Base-by-base conservation (phyloP, 2,797 vertebrate species). In the Coregonus ussuriensis region DNA sequence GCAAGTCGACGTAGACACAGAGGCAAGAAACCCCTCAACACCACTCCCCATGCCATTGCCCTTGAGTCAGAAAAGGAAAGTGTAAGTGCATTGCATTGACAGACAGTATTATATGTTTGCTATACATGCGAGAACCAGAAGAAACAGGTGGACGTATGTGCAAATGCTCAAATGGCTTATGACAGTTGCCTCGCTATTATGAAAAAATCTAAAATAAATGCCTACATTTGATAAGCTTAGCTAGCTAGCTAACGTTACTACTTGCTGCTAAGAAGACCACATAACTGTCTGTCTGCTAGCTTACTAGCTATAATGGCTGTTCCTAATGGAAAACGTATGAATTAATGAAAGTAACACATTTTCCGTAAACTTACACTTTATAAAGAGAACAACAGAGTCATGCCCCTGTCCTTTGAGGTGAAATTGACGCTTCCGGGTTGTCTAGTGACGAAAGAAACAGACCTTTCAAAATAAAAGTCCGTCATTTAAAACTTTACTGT, bases 381-480 rank as follows among this genome's bases (percentile, higher is more conserved):
- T 65, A 25, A 47, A 6, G 5, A 63, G n/a, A 63, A 2, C 54
- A 56, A 56, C 54, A 59, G 31, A 11, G 1, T 47, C 51, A 15
- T 51, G 33, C 18, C 3, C 0, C 72, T 77, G 81, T 74, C 83
- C 85, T 83, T 87, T n/a, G 25, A 37, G 31, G 76, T 78, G 51
- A 72, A 70, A 4, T 59, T 0, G 1, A 29, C 14, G 83, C 84
- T 92, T 93, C 91, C 91, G n/a, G 87, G 75, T 88, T 80, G 3
- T 0, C 0, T 0, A 0, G 0, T 83, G 74, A 85, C 85, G 86
- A 85, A 31, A 75, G 0, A 66, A 0, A 0, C 0, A 1, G 3
- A 29, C 18, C 18, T 71, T 81, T 90, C 89, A 92, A 77, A 91
- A 83, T 91, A 89, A 92, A 88, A 81, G 83, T 9, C 66, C n/a